Evolutionary conservation across 37 sponge, comb jelly and placozoan species (phyloP), one percentile per base, ranked within the genome.

Genomic region (Halichondria panicea): DNA sequence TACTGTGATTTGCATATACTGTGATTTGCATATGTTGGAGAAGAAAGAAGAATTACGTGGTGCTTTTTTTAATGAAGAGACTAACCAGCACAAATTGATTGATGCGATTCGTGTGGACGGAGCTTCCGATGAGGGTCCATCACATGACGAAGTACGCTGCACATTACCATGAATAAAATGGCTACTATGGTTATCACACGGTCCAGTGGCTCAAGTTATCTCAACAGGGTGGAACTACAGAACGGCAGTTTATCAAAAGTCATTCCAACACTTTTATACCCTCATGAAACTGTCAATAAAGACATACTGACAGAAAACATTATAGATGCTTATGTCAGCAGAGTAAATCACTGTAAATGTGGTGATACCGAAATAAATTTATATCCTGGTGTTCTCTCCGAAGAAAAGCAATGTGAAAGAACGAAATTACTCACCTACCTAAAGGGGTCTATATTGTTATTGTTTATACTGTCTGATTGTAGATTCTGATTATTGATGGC

Each of bases 251-350:
- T 81, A 3, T 2, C 56, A 22, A 25, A 36, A 75, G 74, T 1
- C 82, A 81, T 24, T 43, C 61, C 38, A 63, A 73, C 64, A 62
- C 67, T 1, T 81, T 66, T 64, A 81, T 81, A 4, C 82, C 82
- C 24, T 73, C 74, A 13, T 42, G 82, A 68, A 34, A 30, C 32
- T 27, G 54, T 81, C 1, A 71, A 81, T 37, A 25, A 45, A 2
- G 40, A 34, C 2, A 63, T 37, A 9, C 28, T 81, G 0, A 24
- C 7, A 33, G 25, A 74, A 1, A 83, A 83, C 37, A 12, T 83
- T 45, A 83, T 54, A 42, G 56, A 50, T n/a, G 84, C 60, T 22
- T 72, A 81, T 48, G 73, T 83, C 31, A 32, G 9, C 33, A 34
- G 84, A 24, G 84, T 83, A 19, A 38, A 83, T 68, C 46, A 50